These are phyloP conservation scores for Therioaphis trifolii DNA, from an alignment of 2,888 invertebrate species.

Conservation along the genomic window DNA sequence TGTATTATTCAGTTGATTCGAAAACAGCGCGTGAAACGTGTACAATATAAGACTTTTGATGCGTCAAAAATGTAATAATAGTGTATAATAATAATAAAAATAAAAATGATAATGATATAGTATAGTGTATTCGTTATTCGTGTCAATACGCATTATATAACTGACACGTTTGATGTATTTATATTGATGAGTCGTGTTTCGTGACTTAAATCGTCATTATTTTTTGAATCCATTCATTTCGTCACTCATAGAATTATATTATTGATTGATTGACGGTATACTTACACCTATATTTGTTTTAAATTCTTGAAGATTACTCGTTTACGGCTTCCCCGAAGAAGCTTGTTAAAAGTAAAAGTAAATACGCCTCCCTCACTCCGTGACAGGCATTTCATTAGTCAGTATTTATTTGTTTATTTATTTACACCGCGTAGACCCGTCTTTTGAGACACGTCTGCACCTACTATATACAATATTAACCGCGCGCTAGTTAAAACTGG, in stretches of 20 bases:
- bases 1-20: not conserved
- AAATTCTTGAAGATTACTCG: not conserved
- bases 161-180: not conserved
- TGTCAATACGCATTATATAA: no score
- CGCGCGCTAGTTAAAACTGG: no score
- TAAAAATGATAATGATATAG: no score
- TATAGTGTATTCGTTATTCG: not conserved
- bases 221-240: no score
- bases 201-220: not conserved
- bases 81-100: no score
- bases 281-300: no score
- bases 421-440: no score
- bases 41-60: not conserved
- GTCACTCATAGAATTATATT: not conserved
- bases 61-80: no score
- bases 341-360: not conserved
- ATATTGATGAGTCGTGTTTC: not conserved
- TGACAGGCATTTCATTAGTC: slow-evolving; percentile 26
- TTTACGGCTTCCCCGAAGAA: no score
- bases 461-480: no score
- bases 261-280: slow-evolving; percentile 39
- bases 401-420: slow-evolving; percentile 11
- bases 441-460: no score
- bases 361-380: not conserved
- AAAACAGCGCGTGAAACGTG: not conserved